phyloP scores from a whole-genome alignment of 2,113 vertebrate species.

The Datnioides undecimradiatus region DNA sequence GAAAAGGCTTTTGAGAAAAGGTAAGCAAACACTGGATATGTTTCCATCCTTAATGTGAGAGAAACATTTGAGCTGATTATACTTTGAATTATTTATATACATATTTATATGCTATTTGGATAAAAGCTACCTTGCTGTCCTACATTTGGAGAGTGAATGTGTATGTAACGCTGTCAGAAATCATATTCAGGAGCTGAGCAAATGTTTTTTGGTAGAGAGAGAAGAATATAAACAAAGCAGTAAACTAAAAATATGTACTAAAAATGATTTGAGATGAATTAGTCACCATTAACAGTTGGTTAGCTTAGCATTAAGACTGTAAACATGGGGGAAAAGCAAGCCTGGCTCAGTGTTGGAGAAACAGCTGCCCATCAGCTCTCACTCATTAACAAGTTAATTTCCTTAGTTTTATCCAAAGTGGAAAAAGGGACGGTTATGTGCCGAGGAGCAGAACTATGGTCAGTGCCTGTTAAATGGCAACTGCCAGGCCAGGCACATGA shows the following conservation, averaged over 20 bases:
- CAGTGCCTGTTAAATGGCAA: neutral
- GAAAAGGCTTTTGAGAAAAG: slow-evolving; percentile 34
- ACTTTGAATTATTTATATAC: slow-evolving; percentile 39
- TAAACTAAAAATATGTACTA: neutral
- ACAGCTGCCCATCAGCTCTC: neutral
- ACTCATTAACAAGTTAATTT: neutral
- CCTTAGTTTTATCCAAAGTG: neutral
- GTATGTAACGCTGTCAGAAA: slow-evolving; percentile 15
- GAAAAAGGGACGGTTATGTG: neutral
- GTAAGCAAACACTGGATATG: slow-evolving; percentile 23
- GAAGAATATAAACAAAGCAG: slow-evolving; percentile 23
- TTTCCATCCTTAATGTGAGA: slow-evolving; percentile 21
- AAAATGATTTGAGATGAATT: neutral
- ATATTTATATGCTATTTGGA: slow-evolving; percentile 31
- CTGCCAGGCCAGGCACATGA: neutral
- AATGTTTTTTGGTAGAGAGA: neutral
- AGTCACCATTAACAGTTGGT: neutral
- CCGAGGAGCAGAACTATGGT: no score
- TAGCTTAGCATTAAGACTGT: slow-evolving; percentile 2
- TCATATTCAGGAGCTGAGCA: slow-evolving; percentile 18
- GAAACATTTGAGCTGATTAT: slow-evolving; percentile 28
- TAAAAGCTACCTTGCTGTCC: slow-evolving; percentile 33
- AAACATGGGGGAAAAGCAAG: neutral
- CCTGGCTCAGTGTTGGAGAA: neutral
- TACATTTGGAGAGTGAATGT: slow-evolving; percentile 28